Conservation (phyloP, 2,797 vertebrate genomes). For the Gymnocypris eckloni region DNA sequence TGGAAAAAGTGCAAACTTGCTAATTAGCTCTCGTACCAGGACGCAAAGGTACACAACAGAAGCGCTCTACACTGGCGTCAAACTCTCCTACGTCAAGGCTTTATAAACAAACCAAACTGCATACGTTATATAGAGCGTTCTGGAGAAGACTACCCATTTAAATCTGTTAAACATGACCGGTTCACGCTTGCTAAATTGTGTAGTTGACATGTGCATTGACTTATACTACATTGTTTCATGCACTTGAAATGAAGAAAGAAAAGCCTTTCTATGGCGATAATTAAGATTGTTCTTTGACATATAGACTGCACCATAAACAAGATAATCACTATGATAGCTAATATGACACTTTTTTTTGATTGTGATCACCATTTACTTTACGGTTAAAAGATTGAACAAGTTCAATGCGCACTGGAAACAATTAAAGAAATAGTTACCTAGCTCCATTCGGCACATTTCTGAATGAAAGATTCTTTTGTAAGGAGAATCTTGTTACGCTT, state of each 20-base stretch:
- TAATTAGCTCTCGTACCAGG: constrained; percentile 55
- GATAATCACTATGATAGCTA: not conserved
- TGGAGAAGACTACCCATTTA: constrained; percentile 14
- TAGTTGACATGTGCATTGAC: constrained; percentile 49
- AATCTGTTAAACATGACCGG: constrained; percentile 45
- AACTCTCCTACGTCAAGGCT: constrained; percentile 37
- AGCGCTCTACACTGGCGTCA: constrained; percentile 14
- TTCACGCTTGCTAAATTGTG: constrained; percentile 44
- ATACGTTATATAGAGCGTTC: constrained; percentile 48
- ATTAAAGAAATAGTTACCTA: not conserved
- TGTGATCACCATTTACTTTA: not conserved
- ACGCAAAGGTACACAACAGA: constrained; percentile 49
- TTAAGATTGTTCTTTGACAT: constrained; percentile 45
- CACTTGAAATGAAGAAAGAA: constrained; percentile 52
- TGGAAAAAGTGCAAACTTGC: constrained; percentile 57
- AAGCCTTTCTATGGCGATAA: constrained; percentile 30
- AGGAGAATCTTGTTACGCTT: constrained; percentile 5
- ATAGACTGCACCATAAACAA: constrained; percentile 7
- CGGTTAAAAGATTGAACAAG: not conserved
- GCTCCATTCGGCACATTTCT: not conserved
- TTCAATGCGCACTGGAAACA: constrained; percentile 13
- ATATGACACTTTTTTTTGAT: not conserved
- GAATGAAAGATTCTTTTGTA: not conserved
- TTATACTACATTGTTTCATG: constrained; percentile 57
- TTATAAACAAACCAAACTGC: constrained; percentile 32